phyloP scores from a whole-genome alignment of 2,113 vertebrate species.

The Columbina picui region DNA sequence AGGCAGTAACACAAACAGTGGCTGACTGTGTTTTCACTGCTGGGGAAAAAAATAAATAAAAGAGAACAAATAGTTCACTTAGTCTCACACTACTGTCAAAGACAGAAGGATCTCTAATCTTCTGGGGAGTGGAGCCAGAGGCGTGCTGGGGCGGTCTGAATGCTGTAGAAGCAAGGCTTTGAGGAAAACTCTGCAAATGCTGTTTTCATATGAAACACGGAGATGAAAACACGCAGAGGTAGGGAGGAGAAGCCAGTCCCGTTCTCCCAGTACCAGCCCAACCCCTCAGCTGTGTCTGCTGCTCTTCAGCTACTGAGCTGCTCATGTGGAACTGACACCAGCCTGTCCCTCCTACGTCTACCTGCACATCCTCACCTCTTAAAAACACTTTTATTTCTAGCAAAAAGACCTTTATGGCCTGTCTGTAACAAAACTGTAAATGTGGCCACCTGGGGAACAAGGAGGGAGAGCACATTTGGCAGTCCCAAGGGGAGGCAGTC shows the following conservation, averaged over 20 bases:
- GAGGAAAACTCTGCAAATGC: background rate
- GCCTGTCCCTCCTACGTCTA: background rate
- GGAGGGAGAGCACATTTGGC: background rate
- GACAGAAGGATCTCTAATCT: background rate
- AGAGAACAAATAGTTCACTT: conserved; percentile 39
- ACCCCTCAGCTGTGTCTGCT: background rate
- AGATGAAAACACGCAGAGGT: background rate
- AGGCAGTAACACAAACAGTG: background rate
- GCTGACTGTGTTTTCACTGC: background rate
- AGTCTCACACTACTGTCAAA: background rate
- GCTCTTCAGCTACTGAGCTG: background rate
- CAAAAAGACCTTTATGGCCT: background rate
- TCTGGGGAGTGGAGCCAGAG: background rate
- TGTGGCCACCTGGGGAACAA: background rate
- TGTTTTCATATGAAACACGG: background rate
- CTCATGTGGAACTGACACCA: accelerated
- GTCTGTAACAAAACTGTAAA: background rate
- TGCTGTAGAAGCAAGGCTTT: background rate
- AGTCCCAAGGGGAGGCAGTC: background rate
- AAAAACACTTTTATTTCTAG: background rate
- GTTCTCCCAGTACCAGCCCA: background rate
- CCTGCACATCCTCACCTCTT: background rate
- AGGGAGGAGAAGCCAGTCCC: background rate
- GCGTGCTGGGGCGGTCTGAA: background rate
- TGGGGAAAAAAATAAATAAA: background rate